Conservation (phyloP, 2,888 invertebrate species). For the Himalopsyche anomala region DNA sequence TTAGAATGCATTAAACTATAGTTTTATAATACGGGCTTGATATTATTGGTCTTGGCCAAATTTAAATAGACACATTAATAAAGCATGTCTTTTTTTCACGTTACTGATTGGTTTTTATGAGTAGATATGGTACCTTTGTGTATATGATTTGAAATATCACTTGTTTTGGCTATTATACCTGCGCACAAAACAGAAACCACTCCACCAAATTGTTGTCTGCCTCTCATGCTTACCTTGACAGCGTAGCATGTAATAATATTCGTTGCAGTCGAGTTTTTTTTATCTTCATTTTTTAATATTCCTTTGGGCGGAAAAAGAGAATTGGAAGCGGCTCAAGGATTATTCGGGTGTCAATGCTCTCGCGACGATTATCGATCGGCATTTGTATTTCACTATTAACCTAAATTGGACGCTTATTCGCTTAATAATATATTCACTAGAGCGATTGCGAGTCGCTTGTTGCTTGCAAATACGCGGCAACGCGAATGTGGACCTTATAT, state of each 20-base stretch:
- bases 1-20: too few species aligned
- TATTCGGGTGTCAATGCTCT: slow-evolving; percentile 42
- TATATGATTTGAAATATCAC: neutral
- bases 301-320: slow-evolving; percentile 43
- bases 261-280: slow-evolving; percentile 37
- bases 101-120: too few species aligned
- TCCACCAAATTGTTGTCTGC: neutral
- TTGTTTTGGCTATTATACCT: slow-evolving; percentile 19
- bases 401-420: slow-evolving; percentile 39
- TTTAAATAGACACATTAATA: too few species aligned
- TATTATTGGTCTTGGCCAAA: too few species aligned
- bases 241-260: slow-evolving; percentile 31
- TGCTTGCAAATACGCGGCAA: slow-evolving; percentile 33
- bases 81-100: too few species aligned
- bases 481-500: slow-evolving; percentile 18
- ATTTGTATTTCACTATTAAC: slow-evolving; percentile 47
- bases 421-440: slow-evolving; percentile 37
- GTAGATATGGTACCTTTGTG: too few species aligned
- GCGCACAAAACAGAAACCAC: slow-evolving; percentile 19
- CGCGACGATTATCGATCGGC: slow-evolving; percentile 44
- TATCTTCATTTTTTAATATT: slow-evolving; percentile 36
- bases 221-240: slow-evolving; percentile 16
- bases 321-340: slow-evolving; percentile 42
- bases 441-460: slow-evolving; percentile 23
- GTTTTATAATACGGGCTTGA: too few species aligned